phyloP scores from a whole-genome alignment of 2,797 vertebrate genomes.

The Columba guinea region DNA sequence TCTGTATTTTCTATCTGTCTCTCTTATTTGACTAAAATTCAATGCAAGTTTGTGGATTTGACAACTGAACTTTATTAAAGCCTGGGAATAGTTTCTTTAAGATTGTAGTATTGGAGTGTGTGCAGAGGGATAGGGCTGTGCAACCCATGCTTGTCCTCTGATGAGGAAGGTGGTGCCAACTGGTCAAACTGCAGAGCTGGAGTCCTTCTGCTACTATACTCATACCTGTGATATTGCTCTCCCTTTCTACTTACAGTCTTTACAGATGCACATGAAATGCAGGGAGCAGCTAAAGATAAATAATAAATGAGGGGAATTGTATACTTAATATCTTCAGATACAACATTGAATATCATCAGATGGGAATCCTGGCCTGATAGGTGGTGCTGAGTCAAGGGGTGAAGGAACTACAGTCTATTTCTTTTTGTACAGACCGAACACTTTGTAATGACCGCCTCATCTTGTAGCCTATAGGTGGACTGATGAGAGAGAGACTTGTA shows the following conservation, averaged over 20 bases:
- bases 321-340: background rate
- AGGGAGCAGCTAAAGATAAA: background rate
- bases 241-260: background rate
- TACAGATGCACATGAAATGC: background rate
- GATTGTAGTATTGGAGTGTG: fast-evolving
- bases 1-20: background rate
- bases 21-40: background rate
- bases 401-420: background rate
- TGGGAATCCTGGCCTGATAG: background rate
- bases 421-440: background rate
- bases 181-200: background rate
- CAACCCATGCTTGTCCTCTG: fast-evolving
- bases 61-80: background rate
- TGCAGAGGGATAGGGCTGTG: background rate
- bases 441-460: background rate
- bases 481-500: background rate
- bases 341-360: background rate
- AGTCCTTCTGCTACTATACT: background rate
- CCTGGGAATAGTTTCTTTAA: background rate
- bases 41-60: background rate
- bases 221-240: background rate
- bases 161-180: background rate
- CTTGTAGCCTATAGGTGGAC: background rate
- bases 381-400: background rate
- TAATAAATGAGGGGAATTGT: fast-evolving